Base-by-base conservation (phyloP, 2,113 vertebrate genomes). In the Corythornis cristatus region DNA sequence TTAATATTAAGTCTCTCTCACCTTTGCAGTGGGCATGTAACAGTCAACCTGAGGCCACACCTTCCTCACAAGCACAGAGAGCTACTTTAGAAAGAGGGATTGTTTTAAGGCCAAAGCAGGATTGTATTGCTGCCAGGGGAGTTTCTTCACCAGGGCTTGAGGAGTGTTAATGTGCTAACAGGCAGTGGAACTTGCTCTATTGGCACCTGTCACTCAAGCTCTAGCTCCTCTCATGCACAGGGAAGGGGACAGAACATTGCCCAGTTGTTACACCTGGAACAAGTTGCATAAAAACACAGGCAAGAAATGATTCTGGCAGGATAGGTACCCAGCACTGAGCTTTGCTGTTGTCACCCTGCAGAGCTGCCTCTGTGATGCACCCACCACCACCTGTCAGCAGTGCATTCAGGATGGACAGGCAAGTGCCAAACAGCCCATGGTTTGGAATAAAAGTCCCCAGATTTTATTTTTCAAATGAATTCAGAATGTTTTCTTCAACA, bases 141-240 rank as follows among this genome's bases (percentile, higher is more conserved):
- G 77, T 93, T 94, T 93, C 67, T 92, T 54, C 80, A 61, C 53
- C 16, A 7, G 68, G 53, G 21, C 33, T 65, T 33, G 50, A 93
- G 67, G 43, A 83, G 68, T 86, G 82, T 86, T 94, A 95, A 92
- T 88, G 89, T 83, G 92, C 3, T 62, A 91, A 80, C 72, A 90
- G 74, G 46, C 87, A 91, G 81, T 43, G 75, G 87, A 93, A 56
- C 83, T 80, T 18, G 1, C 4, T 2, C 48, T 23, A n/a, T 3
- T 64, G 25, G n/a, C 53, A 65, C n/a, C 61, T 61, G 57, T 51
- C 12, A 1, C 70, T 92, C 64, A 33, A 80, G 67, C 81, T 86
- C 74, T 50, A 76, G 53, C 71, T 82, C 45, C 42, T 43, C 40
- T 88, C 8, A 0, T 45, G 83, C 53, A 66, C 51, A 46, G 62